These are phyloP conservation scores for Bergia puertoricense DNA, from an alignment of 92 coral and sea anemone species.

Conservation along the genomic window DNA sequence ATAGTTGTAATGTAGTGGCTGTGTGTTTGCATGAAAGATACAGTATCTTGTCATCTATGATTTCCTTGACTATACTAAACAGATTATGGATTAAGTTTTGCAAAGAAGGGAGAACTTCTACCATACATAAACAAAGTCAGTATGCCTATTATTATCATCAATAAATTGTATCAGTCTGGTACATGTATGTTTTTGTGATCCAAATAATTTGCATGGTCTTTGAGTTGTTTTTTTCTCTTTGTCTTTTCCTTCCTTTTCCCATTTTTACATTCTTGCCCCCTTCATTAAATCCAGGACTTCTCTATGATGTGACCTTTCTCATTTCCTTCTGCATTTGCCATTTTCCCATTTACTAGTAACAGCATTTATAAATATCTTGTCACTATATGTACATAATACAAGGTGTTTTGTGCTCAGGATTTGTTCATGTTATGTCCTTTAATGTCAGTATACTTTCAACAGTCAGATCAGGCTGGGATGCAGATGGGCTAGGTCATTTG, in stretches of 20 bases:
- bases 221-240: no score
- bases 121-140: slow-evolving; percentile 93
- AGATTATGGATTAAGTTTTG: slow-evolving; percentile 97
- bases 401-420: neutral
- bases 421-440: neutral
- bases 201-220: neutral
- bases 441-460: neutral
- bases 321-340: neutral
- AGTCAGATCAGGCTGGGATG: no score
- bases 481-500: no score
- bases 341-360: no score
- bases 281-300: neutral
- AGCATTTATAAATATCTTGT: neutral
- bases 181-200: no score
- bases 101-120: slow-evolving; percentile 91
- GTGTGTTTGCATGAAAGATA: neutral
- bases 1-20: neutral
- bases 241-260: neutral
- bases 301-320: neutral
- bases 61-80: slow-evolving; percentile 42
- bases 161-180: neutral
- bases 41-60: neutral
- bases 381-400: no score
- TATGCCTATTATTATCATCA: neutral
- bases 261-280: neutral